Evolutionary conservation across 2,113 vertebrate species (phyloP).

Genomic region (Psittacara wagleri): DNA sequence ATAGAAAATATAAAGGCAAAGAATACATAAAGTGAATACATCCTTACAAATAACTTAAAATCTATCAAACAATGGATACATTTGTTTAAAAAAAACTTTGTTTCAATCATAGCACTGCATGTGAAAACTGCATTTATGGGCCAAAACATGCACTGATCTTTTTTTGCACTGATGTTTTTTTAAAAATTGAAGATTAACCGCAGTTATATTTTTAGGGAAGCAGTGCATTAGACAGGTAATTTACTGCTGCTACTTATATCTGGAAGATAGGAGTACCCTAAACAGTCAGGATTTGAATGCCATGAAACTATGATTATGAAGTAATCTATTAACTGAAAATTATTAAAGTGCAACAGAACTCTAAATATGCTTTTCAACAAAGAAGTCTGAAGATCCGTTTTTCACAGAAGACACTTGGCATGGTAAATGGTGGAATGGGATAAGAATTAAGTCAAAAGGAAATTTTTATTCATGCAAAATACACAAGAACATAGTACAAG

Average conservation of each 20-base stretch:
- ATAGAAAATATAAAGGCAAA: not conserved
- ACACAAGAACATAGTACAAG: not conserved
- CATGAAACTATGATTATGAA: not conserved
- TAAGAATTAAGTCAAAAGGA: not conserved
- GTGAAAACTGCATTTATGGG: not conserved
- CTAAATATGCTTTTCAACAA: not conserved
- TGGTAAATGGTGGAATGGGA: not conserved
- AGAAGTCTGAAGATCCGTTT: not conserved
- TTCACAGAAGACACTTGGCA: not conserved
- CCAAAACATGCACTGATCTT: not conserved
- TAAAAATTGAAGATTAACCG: not conserved
- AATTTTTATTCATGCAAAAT: not conserved
- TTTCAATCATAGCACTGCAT: not conserved
- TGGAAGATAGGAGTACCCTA: not conserved
- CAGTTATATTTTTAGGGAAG: not conserved
- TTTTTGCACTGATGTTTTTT: not conserved
- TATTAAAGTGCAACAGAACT: not conserved
- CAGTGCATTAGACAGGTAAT: not conserved
- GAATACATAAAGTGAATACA: not conserved
- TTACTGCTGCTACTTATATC: not conserved
- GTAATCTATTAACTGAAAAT: not conserved
- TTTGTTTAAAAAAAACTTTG: not conserved
- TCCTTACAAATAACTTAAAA: not conserved
- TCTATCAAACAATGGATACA: not conserved
- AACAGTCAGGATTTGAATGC: not conserved